Evolutionary conservation across 1,140 invertebrate genomes (phyloP).

Genomic region (Drosophila asahinai): DNA sequence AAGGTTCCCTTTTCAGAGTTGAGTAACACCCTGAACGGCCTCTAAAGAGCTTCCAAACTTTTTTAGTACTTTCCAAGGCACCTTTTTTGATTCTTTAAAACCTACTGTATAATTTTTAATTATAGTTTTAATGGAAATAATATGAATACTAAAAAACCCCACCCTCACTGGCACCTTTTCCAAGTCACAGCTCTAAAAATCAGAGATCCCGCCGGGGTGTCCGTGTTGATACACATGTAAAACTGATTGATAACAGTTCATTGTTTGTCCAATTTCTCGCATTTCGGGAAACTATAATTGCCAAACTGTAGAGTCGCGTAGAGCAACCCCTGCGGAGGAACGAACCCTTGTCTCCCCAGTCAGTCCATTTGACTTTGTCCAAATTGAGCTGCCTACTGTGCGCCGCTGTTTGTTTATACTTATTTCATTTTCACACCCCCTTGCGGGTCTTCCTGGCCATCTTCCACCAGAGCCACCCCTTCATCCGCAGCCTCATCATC

Average conservation of each 20-base stretch:
- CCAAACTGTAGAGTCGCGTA: conserved; percentile 28
- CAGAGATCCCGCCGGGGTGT: background rate
- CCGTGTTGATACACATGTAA: conserved; percentile 23
- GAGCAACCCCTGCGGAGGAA: conserved; percentile 12
- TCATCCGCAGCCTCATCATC: conserved; percentile 27
- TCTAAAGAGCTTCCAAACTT: too few species aligned
- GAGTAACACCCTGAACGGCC: background rate
- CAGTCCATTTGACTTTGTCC: conserved; percentile 63
- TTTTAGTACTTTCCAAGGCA: background rate
- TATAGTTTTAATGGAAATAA: background rate
- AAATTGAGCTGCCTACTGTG: conserved; percentile 61
- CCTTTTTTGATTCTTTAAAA: rapidly evolving
- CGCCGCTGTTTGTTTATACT: conserved; percentile 78
- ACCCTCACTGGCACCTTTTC: background rate
- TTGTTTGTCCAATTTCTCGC: conserved; percentile 30
- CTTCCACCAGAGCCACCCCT: conserved; percentile 12
- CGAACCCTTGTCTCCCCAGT: conserved; percentile 17
- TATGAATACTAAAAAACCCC: background rate
- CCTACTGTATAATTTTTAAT: background rate
- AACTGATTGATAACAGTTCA: conserved; percentile 41
- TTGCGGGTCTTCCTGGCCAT: conserved; percentile 26
- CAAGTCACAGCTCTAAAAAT: background rate
- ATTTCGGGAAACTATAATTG: conserved; percentile 39
- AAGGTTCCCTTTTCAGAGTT: background rate
- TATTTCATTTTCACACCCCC: conserved; percentile 79